phyloP scores from a whole-genome alignment of 2,113 vertebrate genomes.

The Scalopus aquaticus region DNA sequence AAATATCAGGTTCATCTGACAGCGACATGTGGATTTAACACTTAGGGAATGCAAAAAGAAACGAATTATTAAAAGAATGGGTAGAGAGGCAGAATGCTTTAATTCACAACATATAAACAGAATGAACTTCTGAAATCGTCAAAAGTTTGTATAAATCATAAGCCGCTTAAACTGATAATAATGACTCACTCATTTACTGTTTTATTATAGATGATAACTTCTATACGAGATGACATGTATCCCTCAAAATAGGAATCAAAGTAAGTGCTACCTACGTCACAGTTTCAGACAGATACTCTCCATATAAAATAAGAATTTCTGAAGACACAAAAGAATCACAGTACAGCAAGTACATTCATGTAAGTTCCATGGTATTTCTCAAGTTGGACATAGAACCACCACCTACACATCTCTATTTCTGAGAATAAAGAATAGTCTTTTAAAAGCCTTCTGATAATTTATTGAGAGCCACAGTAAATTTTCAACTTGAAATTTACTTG shows the following conservation, averaged over 20 bases:
- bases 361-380: conserved; percentile 5
- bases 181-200: not conserved
- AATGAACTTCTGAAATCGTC: conserved; percentile 51
- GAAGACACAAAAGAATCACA: conserved; percentile 29
- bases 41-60: not conserved
- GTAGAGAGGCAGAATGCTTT: not conserved
- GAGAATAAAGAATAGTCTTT: conserved; percentile 26
- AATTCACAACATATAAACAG: conserved; percentile 32
- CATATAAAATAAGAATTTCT: conserved; percentile 40
- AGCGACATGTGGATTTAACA: not conserved
- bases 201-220: not conserved
- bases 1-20: not conserved
- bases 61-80: conserved; percentile 20
- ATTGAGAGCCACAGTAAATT: conserved; percentile 49
- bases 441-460: conserved; percentile 60
- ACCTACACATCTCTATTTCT: conserved; percentile 13
- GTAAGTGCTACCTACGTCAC: not conserved
- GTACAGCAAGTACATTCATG: not conserved
- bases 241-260: conserved; percentile 41
- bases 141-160: conserved; percentile 44
- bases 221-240: conserved; percentile 9
- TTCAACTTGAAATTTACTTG: conserved; percentile 66
- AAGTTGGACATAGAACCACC: not conserved
- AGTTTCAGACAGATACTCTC: conserved; percentile 36
- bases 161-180: not conserved